Percentiles rank a stretch among this genome's conserved stretches.
Conservation (phyloP, 2,888 invertebrate genomes). For the Lamellibrachia satsuma region DNA sequence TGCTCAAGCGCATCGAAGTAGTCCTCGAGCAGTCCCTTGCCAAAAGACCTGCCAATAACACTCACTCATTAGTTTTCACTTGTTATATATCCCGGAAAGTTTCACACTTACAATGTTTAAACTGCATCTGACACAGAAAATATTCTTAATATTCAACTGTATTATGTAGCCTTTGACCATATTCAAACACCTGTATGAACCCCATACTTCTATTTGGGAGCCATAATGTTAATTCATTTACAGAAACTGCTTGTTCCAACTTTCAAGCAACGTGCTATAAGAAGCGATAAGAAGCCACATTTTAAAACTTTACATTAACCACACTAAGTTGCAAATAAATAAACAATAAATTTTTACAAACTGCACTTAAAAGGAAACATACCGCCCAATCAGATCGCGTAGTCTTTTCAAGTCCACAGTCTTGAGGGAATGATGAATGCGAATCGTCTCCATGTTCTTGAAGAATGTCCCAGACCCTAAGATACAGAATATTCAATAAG, state of each 20-base stretch:
- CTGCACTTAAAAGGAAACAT: neutral
- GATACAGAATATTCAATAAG: constrained; percentile 21
- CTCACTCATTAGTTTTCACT: neutral
- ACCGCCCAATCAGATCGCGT: constrained; percentile 33
- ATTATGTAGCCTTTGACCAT: too few relatives aligned
- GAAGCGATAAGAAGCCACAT: too few relatives aligned
- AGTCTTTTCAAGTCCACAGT: constrained; percentile 43
- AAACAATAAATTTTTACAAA: neutral
- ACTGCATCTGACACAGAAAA: too few relatives aligned
- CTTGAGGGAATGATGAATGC: constrained; percentile 40
- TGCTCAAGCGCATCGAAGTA: constrained; percentile 42
- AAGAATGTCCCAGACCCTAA: constrained; percentile 52
- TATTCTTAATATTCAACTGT: too few relatives aligned
- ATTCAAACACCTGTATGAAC: too few relatives aligned
- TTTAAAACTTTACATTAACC: too few relatives aligned
- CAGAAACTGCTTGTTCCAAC: too few relatives aligned
- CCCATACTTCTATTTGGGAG: too few relatives aligned
- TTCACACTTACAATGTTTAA: too few relatives aligned
- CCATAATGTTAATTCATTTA: too few relatives aligned
- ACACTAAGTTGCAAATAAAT: too few relatives aligned
- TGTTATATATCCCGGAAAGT: neutral
- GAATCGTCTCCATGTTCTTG: constrained; percentile 47
- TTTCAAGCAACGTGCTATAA: too few relatives aligned
- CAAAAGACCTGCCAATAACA: constrained; percentile 36
- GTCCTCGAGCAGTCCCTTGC: constrained; percentile 34